Base-by-base conservation (phyloP, 2,797 vertebrate species). In the Alosa sapidissima region DNA sequence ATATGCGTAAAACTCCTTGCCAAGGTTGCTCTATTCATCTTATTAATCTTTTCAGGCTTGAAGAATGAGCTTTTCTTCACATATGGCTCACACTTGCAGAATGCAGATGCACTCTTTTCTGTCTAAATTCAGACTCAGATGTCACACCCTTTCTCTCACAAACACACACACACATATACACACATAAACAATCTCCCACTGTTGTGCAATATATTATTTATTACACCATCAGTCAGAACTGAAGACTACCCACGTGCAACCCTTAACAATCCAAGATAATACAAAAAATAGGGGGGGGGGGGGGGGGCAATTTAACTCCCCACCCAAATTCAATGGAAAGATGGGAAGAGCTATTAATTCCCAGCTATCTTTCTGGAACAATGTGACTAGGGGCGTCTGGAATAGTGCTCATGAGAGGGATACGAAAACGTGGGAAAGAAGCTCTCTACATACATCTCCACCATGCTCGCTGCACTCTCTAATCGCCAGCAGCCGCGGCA, bases 201-300 rank as follows among this genome's bases (percentile, higher is more conserved):
- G 89, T 87, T 88, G 91, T 91, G 88, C 90, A 93, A 92, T 90
- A 91, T 92, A 91, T 92, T 93, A 93, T 94, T 93, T 93, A 93
- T 91, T 91, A 92, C 89, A 86, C 91, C 24, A 87, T 90, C 92
- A 91, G 90, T 75, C 91, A 89, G 92, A 90, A 92, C 91, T 91
- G 88, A 91, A 89, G 91, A 93, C 92, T 91, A 90, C 88, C 89
- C 90, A 87, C 89, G 91, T 87, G 90, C 87, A 85, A 88, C 87
- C 90, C 87, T 91, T 90, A 88, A 78, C 72, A 78, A 72, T 72
- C 13, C 68, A 36, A 41, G 10, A 36, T 14, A 75, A 75, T 8
- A 47, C 19, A 78, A 19, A 78, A 78, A 60, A 60, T 0, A 28
- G 28, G 28, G 28, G 28, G 28, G n/a, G 28, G 28, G 28, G n/a